Base-by-base conservation (phyloP, 2,888 invertebrate species). In the Argynnis bischoffii region DNA sequence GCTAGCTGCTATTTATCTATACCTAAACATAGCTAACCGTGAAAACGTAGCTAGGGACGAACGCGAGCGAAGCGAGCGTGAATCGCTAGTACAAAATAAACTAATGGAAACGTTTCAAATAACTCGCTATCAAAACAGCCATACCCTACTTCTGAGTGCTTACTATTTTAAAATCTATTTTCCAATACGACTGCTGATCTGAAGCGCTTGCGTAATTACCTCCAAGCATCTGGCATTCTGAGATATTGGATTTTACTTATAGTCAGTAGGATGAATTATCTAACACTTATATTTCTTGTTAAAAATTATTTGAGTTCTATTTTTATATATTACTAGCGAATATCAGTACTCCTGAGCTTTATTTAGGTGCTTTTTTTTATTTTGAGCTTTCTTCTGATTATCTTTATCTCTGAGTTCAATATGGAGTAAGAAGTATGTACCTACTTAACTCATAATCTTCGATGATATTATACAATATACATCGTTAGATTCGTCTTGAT, bases 181-280 rank as follows among this genome's bases (percentile, higher is more conserved):
- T 72, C 64, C 78, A 78, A 78, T 81, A 75, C 75, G 79, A 79
- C 77, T 77, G 76, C 72, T 76, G 76, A 80, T 78, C 77, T 61
- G 41, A 41, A 66, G 60, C 15, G 60, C 47, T 53, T 51, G 51
- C 54, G 66, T 61, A 60, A 66, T 50, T 61, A 61, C 60, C 66
- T 54, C 51, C 47, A 60, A 60, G 47, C 53, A 66, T 51, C 48
- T 41, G 16, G 31, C 54, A 11, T 55, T 15, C 41, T 53, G 61
- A 53, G 18, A 35, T 61, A 61, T 61, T 61, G 41, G 51, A 61
- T 61, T 21, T 53, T 21, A 41, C 61, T 61, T 61, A 4, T 2
- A 15, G 35, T 6, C 15, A 11, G 4, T 1, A 31, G 15, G 14
- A 15, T 4, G 13, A 51, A 61, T 41, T n/a, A 46, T 18, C 41